Base-by-base conservation (phyloP, 2,113 vertebrate genomes). In the Corythaixoides concolor region DNA sequence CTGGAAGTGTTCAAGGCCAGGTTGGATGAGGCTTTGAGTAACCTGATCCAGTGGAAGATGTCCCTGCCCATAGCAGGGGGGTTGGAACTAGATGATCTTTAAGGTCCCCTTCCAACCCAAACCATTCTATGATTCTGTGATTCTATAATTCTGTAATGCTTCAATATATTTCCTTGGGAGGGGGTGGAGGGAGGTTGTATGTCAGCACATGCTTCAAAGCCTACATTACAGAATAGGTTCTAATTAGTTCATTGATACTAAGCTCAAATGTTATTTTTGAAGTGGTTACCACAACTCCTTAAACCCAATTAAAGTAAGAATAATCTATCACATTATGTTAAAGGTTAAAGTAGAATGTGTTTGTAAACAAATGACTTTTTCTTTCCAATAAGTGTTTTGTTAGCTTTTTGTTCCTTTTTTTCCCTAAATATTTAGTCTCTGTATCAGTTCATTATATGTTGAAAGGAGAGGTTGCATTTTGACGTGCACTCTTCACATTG, bases 171-270 rank as follows among this genome's bases (percentile, higher is more conserved):
- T 77, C 23, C 18, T 47, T 28, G 20, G 13, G 9, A 62, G 16
- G 4, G 3, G 6, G 4, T 41, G 5, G 20, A 69, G 0, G 0
- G 17, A 60, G 10, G 24, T n/a, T 85, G 4, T 58, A 47, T 55
- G 28, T 53, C 69, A 89, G 52, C 52, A 76, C 14, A 45, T 17
- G 12, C 17, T 69, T 64, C 77, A 83, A 95, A 83, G 24, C 19
- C 20, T 81, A 5, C 22, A 20, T 66, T 70, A 39, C 8, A 41
- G 33, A 58, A 32, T 20, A 69, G 18, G 15, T 89, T 8, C 3
- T 53, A 70, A 47, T 63, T 77, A 86, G 14, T 84, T 80, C 15
- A 77, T 80, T 87, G 59, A 62, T 69, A 81, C 4, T 77, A 50
- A 53, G 13, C 20, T 49, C 24, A 75, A 62, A 62, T 41, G 22